A percentile compares a stretch with the other conserved stretches of the same genome.
Conservation (phyloP, 2,888 invertebrate species). For the Agrilus biguttatus region DNA sequence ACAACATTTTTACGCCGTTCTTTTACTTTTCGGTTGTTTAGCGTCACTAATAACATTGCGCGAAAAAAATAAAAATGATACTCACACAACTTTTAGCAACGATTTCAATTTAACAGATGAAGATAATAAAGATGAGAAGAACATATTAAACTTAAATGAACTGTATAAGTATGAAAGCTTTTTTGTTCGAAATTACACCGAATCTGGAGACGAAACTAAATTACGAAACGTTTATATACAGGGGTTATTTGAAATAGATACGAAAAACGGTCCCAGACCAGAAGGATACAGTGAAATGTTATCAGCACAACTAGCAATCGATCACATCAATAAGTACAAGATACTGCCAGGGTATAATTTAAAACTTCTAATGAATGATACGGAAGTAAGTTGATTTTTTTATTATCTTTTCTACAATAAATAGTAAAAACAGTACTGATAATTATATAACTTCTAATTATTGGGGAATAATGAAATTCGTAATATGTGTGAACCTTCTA, state of each 20-base stretch:
- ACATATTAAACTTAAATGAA: neutral
- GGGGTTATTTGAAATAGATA: constrained; percentile 67
- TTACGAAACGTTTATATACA: constrained; percentile 37
- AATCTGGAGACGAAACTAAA: constrained; percentile 33
- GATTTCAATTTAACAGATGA: neutral
- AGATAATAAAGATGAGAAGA: neutral
- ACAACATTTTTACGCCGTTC: constrained; percentile 18
- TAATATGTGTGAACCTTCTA: too few relatives aligned
- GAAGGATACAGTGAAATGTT: constrained; percentile 61
- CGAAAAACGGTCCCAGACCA: constrained; percentile 43
- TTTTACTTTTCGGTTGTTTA: constrained; percentile 17
- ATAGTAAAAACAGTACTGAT: neutral
- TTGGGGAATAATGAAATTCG: too few relatives aligned
- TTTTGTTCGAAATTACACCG: neutral
- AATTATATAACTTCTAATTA: too few relatives aligned
- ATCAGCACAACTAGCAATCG: constrained; percentile 66
- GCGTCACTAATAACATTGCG: constrained; percentile 13
- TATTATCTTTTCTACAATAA: neutral
- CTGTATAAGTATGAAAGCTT: neutral
- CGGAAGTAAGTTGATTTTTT: constrained; percentile 49
- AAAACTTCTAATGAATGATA: constrained; percentile 68
- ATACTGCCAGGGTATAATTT: constrained; percentile 60
- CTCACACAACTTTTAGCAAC: neutral
- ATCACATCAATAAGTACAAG: constrained; percentile 58
- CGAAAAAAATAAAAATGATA: constrained; percentile 4